A percentile compares a stretch with the other conserved stretches of the same genome.
Conservation (phyloP, 2,888 invertebrate species). For the Hirudinaria manillensis region DNA sequence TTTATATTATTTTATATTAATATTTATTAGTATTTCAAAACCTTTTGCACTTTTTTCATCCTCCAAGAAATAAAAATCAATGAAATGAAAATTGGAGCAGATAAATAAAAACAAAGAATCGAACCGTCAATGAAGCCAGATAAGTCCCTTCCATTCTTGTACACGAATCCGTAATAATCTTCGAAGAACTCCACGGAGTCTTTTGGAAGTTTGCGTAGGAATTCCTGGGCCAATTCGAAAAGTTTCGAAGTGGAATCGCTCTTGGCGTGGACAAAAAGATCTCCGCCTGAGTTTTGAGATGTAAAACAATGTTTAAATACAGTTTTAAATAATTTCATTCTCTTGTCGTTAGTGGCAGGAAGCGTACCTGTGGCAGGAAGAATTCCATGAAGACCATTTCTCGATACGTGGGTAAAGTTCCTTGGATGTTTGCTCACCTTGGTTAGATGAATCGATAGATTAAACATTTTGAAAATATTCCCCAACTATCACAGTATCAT, state of each 20-base stretch:
- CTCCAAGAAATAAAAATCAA: neutral
- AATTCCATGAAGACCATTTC: conserved; percentile 50
- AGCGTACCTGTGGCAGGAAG: conserved; percentile 44
- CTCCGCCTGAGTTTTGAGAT: conserved; percentile 47
- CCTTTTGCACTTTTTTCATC: too few relatives aligned
- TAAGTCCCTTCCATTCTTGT: conserved; percentile 50
- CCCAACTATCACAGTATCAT: too few relatives aligned
- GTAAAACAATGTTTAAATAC: neutral
- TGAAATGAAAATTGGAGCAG: too few relatives aligned
- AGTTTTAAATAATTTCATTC: neutral
- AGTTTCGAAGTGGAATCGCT: conserved; percentile 49
- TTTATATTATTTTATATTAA: too few relatives aligned
- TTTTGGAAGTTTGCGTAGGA: conserved; percentile 46
- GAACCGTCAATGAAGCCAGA: conserved; percentile 54
- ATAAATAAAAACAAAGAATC: too few relatives aligned
- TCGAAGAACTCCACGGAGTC: conserved; percentile 47
- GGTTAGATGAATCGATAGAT: too few relatives aligned
- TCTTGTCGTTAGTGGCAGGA: neutral
- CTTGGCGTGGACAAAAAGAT: conserved; percentile 53
- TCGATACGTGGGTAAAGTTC: conserved; percentile 45
- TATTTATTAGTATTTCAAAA: too few relatives aligned
- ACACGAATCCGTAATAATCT: conserved; percentile 53
- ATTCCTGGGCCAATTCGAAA: conserved; percentile 49
- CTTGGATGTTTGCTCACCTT: conserved; percentile 3
- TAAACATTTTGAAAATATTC: too few relatives aligned